Conservation (phyloP, 2,888 invertebrate genomes). For the Andrena trimmerana region DNA sequence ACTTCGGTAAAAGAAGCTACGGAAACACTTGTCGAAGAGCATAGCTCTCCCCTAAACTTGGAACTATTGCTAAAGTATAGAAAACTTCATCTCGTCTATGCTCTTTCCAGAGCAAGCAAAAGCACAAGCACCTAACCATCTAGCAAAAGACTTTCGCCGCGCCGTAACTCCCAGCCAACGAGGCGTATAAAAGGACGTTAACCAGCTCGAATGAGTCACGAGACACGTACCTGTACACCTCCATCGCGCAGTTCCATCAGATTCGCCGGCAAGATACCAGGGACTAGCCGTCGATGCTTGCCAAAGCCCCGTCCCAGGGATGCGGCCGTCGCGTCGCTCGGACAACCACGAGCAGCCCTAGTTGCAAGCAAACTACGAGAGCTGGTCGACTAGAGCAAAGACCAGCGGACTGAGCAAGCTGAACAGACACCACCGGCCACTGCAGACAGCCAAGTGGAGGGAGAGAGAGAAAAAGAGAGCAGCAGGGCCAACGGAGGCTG, state of each 20-base stretch:
- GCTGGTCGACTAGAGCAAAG: not conserved
- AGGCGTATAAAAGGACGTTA: constrained; percentile 1
- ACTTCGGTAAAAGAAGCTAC: too few species aligned
- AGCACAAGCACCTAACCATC: not conserved
- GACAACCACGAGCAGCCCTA: not conserved
- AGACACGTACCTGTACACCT: constrained; percentile 52
- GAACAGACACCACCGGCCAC: not conserved
- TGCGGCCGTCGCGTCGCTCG: too few species aligned
- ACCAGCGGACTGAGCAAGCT: not conserved
- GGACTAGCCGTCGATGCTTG: not conserved
- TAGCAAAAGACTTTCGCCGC: not conserved
- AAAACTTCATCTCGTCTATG: not conserved
- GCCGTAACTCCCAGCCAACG: not conserved
- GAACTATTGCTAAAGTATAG: not conserved
- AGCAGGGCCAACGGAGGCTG: constrained; percentile 33
- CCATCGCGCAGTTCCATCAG: constrained; percentile 45
- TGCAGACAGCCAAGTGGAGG: not conserved
- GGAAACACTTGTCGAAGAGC: too few species aligned
- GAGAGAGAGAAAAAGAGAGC: not conserved
- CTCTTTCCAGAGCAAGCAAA: not conserved
- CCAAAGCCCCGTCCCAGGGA: not conserved
- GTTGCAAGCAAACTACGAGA: constrained; percentile 1
- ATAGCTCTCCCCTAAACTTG: too few species aligned
- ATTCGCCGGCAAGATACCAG: not conserved
- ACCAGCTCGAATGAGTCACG: constrained; percentile 1